These are phyloP conservation scores for Diachrysia chrysitis DNA, from an alignment of 2,888 invertebrate genomes.

Conservation along the genomic window DNA sequence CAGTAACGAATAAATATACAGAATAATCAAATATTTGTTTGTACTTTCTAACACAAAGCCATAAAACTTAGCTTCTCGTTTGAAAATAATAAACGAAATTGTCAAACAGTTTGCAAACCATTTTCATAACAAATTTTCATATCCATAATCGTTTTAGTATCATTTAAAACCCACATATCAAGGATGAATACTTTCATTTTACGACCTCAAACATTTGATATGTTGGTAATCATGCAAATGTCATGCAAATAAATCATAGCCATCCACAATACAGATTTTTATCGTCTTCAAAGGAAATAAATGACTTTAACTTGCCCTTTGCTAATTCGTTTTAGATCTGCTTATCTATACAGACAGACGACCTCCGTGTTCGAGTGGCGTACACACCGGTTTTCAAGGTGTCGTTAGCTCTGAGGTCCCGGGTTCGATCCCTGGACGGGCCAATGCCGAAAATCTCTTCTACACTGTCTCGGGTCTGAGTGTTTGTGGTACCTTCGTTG, in stretches of 20 bases:
- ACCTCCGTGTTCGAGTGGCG: too few relatives aligned
- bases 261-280: constrained; percentile 23
- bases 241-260: constrained; percentile 34
- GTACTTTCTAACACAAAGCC: too few relatives aligned
- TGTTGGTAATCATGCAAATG: constrained; percentile 7
- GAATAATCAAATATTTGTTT: background rate
- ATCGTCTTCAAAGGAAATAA: constrained; percentile 11
- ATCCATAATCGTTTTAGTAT: background rate
- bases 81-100: too few relatives aligned
- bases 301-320: constrained; percentile 2
- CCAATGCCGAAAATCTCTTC: too few relatives aligned
- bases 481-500: too few relatives aligned
- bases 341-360: too few relatives aligned
- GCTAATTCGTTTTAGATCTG: background rate
- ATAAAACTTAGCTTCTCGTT: too few relatives aligned
- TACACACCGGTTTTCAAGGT: too few relatives aligned
- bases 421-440: too few relatives aligned
- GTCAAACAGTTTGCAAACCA: background rate
- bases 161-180: background rate
- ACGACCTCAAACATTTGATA: background rate
- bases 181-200: background rate
- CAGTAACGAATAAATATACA: too few relatives aligned
- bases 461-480: too few relatives aligned
- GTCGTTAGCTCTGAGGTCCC: too few relatives aligned
- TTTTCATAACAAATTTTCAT: background rate